Conservation (phyloP, 2,113 vertebrate genomes). For the Anoura caudifer region DNA sequence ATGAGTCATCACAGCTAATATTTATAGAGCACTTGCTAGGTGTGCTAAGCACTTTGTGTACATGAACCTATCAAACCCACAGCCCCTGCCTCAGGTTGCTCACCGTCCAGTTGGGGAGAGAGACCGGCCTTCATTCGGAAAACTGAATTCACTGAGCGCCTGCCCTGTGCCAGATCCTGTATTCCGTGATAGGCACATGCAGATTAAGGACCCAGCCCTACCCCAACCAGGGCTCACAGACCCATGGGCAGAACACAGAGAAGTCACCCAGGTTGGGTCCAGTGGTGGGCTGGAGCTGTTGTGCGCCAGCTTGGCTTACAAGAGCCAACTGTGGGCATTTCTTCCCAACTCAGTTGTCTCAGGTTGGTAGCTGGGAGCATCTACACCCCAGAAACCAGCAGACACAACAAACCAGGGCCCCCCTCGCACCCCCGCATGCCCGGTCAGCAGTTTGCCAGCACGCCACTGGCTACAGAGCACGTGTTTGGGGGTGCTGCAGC, state of each 20-base stretch:
- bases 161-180: background rate
- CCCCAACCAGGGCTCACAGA: background rate
- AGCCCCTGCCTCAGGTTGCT: background rate
- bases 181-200: background rate
- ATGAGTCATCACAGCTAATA: background rate
- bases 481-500: background rate
- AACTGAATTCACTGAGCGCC: background rate
- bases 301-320: background rate
- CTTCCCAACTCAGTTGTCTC: background rate
- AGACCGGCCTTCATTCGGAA: background rate
- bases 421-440: rapidly evolving
- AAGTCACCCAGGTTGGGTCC: background rate
- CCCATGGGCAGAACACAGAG: background rate
- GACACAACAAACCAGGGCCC: background rate
- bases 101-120: background rate
- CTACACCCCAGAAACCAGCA: background rate
- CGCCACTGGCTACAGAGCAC: rapidly evolving
- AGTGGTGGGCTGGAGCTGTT: background rate
- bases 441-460: background rate
- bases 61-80: background rate
- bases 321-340: background rate
- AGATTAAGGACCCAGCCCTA: background rate
- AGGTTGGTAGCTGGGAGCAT: background rate
- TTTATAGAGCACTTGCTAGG: background rate
- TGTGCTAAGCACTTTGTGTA: background rate